Base-by-base conservation (phyloP, 1,140 invertebrate genomes). In the Laupala kohalensis region DNA sequence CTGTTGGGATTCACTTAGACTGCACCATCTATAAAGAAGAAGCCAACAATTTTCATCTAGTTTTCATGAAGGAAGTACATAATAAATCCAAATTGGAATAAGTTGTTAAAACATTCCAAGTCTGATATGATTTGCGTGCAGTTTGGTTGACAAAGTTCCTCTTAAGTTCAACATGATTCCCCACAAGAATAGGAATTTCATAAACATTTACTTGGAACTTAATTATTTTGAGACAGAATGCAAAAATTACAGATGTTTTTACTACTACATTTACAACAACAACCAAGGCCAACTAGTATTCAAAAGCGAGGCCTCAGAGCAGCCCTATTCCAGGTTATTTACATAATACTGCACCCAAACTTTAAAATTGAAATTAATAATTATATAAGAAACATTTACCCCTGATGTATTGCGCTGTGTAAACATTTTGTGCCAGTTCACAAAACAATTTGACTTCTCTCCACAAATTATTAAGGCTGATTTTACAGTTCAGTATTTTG, bases 231-330 rank as follows among this genome's bases (percentile, higher is more conserved):
- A 28, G 26, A 23, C 28, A 68, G 25, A 68, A 13, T 23, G 67
- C 28, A 29, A 68, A 29, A 68, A 5, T n/a, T n/a, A 5, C 19
- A 68, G n/a, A 29, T 23, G 15, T 13, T 68, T 24, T 29, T 37
- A 68, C 27, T 28, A 68, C 28, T 68, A n/a, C 27, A 15, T 29
- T 27, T 68, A 68, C 13, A 68, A 29, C 67, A 29, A 68, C n/a
- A 29, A 29, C 67, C 24, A n/a, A 29, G 29, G 27, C 29, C 27
- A 37, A 5, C 9, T 25, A 12, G 25, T 19, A 28, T 19, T 27
- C n/a, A 67, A 25, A 15, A n/a, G 24, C n/a, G n/a, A 37, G n/a
- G 15, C 29, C 19, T 29, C 27, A 23, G 24, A 29, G 25, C 9
- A 23, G 26, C n/a, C n/a, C 26, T 68, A n/a, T n/a, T n/a, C 26